These are phyloP conservation scores for Perizoma affinitatum DNA, from an alignment of 2,888 invertebrate genomes.

Conservation along the genomic window DNA sequence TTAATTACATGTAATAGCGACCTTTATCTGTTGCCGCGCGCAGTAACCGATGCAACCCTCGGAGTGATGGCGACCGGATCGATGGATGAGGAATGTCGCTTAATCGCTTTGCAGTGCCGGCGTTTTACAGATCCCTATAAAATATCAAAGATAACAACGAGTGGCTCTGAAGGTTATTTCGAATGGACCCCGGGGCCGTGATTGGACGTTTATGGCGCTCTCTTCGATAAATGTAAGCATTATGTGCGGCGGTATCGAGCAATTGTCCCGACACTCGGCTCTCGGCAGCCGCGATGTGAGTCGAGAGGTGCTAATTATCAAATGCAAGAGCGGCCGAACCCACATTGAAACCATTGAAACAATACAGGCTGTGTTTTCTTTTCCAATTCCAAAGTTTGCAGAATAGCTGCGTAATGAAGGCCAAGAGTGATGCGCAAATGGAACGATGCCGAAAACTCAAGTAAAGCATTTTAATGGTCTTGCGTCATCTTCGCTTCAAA, in stretches of 20 bases:
- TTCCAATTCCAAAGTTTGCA: constrained; percentile 82
- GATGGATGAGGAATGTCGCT: constrained; percentile 74
- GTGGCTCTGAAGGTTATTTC: constrained; percentile 67
- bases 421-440: constrained; percentile 79
- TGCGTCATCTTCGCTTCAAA: constrained; percentile 82
- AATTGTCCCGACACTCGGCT: constrained; percentile 52
- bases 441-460: constrained; percentile 80
- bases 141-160: constrained; percentile 83
- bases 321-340: constrained; percentile 79
- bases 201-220: constrained; percentile 79
- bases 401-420: constrained; percentile 82
- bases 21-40: constrained; percentile 64
- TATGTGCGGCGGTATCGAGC: constrained; percentile 60
- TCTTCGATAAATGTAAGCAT: constrained; percentile 73
- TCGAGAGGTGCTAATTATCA: constrained; percentile 81
- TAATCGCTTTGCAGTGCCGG: constrained; percentile 77
- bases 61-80: constrained; percentile 46
- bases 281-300: constrained; percentile 49
- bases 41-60: constrained; percentile 47
- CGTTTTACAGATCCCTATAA: constrained; percentile 83
- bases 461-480: constrained; percentile 81
- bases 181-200: constrained; percentile 65
- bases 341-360: constrained; percentile 83
- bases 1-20: constrained; percentile 76
- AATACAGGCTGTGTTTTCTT: constrained; percentile 79